Conservation (phyloP, 2,888 invertebrate species). For the Lasius platythorax region DNA sequence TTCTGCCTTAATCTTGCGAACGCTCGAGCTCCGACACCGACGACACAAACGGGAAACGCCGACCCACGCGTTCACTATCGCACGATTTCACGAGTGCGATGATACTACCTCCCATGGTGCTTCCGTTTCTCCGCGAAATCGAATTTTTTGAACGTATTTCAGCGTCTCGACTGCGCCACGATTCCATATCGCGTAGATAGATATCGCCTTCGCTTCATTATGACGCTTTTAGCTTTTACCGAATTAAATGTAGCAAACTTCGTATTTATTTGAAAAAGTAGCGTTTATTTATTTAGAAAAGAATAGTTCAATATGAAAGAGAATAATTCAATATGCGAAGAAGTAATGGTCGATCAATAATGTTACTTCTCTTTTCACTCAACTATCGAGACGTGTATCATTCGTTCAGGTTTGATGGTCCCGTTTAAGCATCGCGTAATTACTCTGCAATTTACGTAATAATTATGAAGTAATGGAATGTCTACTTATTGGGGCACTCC, state of each 20-base stretch:
- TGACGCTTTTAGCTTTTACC: not conserved
- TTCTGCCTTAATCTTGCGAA: constrained; percentile 51
- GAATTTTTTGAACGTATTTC: constrained; percentile 8
- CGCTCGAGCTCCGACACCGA: constrained; percentile 44
- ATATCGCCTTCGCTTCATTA: not conserved
- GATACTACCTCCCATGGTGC: constrained; percentile 43
- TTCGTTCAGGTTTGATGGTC: constrained; percentile 19
- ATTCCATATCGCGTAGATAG: not conserved
- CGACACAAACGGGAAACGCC: constrained; percentile 61
- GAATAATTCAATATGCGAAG: not conserved
- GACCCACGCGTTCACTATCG: constrained; percentile 59
- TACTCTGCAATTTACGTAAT: constrained; percentile 62
- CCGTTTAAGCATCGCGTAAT: constrained; percentile 26
- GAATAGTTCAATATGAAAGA: too few relatives aligned
- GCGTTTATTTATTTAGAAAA: not conserved
- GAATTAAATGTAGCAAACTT: not conserved
- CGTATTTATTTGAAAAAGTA: not conserved
- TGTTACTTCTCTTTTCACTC: not conserved
- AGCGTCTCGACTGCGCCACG: not conserved
- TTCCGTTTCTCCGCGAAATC: constrained; percentile 25
- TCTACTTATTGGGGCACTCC: constrained; percentile 22
- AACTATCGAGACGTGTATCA: not conserved
- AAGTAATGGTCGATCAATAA: constrained; percentile 12
- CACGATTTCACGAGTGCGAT: constrained; percentile 51
- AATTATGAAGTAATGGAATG: constrained; percentile 66